Evolutionary conservation across 1,140 invertebrate species (phyloP).

Genomic region (Goniozus legneri): DNA sequence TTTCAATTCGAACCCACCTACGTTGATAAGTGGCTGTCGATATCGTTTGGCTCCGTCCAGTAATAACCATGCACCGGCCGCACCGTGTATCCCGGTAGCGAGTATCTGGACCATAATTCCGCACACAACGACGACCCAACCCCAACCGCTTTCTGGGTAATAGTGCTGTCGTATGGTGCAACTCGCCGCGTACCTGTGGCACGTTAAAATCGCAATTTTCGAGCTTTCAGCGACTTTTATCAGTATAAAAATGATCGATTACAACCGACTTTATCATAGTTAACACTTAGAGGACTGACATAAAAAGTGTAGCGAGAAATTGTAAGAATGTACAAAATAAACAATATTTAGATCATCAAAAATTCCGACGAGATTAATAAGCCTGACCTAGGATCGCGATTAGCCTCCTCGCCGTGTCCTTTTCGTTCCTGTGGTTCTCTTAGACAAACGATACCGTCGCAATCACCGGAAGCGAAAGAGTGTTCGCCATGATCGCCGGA

Average conservation of each 20-base stretch:
- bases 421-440: slow-evolving; percentile 9
- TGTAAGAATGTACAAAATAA: not conserved
- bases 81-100: slow-evolving; percentile 53
- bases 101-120: slow-evolving; percentile 57
- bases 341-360: not conserved
- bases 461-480: slow-evolving; percentile 29
- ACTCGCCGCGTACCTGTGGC: slow-evolving; percentile 46
- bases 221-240: too few species aligned
- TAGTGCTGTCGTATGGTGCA: slow-evolving; percentile 59
- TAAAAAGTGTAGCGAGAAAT: too few species aligned
- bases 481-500: slow-evolving; percentile 35
- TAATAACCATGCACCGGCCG: slow-evolving; percentile 45
- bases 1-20: too few species aligned
- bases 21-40: slow-evolving; percentile 30
- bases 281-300: too few species aligned
- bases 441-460: slow-evolving; percentile 22
- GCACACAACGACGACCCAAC: slow-evolving; percentile 60
- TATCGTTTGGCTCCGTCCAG: slow-evolving; percentile 37
- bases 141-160: slow-evolving; percentile 68
- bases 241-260: too few species aligned
- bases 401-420: slow-evolving; percentile 15
- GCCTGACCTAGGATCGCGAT: slow-evolving; percentile 27
- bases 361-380: not conserved
- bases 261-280: too few species aligned
- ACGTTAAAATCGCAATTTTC: slow-evolving; percentile 42